A percentile compares a stretch with the other conserved stretches of the same genome.
phyloP scores from a whole-genome alignment of 2,797 vertebrate genomes.

The Rhinella marina region DNA sequence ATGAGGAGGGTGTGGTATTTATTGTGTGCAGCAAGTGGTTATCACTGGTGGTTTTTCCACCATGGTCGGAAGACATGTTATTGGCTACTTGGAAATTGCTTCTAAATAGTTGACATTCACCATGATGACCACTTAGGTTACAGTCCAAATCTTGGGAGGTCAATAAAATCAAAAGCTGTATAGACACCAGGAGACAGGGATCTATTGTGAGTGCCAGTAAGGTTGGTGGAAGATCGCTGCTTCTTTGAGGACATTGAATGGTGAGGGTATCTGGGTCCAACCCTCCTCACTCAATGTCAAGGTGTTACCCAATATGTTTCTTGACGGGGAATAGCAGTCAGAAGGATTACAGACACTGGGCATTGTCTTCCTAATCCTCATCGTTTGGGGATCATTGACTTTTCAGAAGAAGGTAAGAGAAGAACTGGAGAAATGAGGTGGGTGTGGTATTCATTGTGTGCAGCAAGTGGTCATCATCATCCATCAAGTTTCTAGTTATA shows the following conservation, averaged over 20 bases:
- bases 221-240: background rate
- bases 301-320: constrained; percentile 66
- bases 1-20: background rate
- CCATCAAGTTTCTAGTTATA: background rate
- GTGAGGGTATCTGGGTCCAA: constrained; percentile 16
- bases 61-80: background rate
- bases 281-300: constrained; percentile 66
- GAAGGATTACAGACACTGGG: constrained; percentile 83
- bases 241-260: background rate
- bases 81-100: background rate
- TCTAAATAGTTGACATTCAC: background rate
- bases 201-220: background rate
- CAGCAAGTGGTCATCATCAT: background rate
- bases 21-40: background rate
- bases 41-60: too few species aligned
- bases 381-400: constrained; percentile 84
- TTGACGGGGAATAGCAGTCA: constrained; percentile 56
- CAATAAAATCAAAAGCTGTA: background rate
- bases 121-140: background rate
- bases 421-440: background rate
- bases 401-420: constrained; percentile 77
- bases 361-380: constrained; percentile 83
- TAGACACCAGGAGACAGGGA: background rate
- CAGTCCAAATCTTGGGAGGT: background rate
- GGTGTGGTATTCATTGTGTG: background rate